phyloP scores from a whole-genome alignment of 2,113 vertebrate genomes.

The Hippolais icterina region DNA sequence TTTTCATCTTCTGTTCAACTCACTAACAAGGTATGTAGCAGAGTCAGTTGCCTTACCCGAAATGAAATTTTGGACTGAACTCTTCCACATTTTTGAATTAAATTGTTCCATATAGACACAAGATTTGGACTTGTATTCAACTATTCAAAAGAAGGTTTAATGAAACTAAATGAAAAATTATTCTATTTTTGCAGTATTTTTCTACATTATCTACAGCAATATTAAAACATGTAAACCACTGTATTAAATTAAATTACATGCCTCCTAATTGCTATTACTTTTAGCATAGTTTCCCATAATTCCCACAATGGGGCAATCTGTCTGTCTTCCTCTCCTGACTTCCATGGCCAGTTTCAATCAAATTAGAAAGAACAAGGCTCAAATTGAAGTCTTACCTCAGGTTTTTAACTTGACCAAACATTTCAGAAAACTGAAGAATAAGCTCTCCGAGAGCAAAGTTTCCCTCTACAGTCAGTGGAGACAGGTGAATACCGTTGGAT shows the following conservation, averaged over 20 bases:
- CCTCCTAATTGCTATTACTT: background rate
- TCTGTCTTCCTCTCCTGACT: background rate
- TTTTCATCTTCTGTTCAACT: background rate
- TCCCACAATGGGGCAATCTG: background rate
- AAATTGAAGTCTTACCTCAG: background rate
- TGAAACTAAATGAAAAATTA: background rate
- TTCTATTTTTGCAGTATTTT: background rate
- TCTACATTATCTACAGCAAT: background rate
- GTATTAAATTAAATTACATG: background rate
- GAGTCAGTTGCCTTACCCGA: background rate
- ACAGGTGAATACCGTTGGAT: background rate
- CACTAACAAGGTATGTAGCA: accelerated
- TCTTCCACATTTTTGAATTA: background rate
- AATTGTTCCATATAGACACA: background rate
- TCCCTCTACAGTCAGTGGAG: background rate
- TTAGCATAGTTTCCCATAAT: background rate
- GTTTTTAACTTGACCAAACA: background rate
- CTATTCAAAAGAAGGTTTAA: background rate
- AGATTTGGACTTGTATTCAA: background rate
- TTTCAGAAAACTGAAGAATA: background rate
- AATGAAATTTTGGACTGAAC: background rate
- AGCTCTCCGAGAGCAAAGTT: background rate
- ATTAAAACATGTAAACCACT: background rate
- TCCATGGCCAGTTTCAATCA: background rate
- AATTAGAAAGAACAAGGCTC: background rate